Conservation (phyloP, 2,113 vertebrate species). For the Suricata suricatta region DNA sequence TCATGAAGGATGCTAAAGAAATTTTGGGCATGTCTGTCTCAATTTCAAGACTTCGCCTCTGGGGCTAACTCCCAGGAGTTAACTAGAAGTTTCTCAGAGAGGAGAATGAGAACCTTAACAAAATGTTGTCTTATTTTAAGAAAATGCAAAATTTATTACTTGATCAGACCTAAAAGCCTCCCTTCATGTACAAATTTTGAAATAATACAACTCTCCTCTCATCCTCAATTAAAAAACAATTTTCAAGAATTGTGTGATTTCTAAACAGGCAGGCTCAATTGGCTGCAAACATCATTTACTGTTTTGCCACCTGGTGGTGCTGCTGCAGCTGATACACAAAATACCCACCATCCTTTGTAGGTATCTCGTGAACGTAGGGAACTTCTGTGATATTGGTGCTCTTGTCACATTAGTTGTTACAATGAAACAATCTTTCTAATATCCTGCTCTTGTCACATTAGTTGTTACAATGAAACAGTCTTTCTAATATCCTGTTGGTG, state of each 20-base stretch:
- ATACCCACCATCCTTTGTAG: not conserved
- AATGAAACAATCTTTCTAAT: not conserved
- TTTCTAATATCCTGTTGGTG: not conserved
- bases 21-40: not conserved
- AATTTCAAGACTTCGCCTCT: not conserved
- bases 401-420: not conserved
- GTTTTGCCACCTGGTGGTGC: not conserved
- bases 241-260: not conserved
- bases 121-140: not conserved
- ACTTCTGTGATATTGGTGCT: not conserved
- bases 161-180: not conserved
- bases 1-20: not conserved
- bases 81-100: not conserved
- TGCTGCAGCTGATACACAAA: not conserved
- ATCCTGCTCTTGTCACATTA: not conserved
- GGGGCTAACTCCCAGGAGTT: not conserved
- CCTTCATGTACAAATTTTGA: not conserved
- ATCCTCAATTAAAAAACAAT: not conserved
- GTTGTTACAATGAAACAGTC: not conserved
- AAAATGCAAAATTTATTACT: slow-evolving; percentile 22
- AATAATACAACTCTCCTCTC: not conserved
- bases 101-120: not conserved
- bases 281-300: not conserved
- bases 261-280: not conserved
- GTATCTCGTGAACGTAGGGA: not conserved